Evolutionary conservation across 92 coral and sea anemone species (phyloP).

Genomic region (Actinernus sp.): DNA sequence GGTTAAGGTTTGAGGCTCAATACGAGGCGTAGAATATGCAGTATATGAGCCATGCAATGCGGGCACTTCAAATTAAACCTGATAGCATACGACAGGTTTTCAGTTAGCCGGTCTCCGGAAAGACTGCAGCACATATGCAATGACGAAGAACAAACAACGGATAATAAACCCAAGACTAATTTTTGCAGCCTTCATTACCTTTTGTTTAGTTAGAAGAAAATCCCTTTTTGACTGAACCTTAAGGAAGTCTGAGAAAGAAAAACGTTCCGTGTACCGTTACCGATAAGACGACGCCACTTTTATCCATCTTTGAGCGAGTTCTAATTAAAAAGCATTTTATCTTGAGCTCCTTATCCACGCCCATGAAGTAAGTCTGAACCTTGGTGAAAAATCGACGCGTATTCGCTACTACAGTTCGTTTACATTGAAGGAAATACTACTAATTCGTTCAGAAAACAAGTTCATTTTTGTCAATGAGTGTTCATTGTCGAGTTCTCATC

Average conservation of each 20-base stretch:
- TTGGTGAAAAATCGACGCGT: too few relatives aligned
- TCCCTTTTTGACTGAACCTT: constrained; percentile 20
- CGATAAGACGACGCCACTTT: too few relatives aligned
- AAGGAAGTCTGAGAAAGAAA: constrained; percentile 18
- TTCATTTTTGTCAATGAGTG: constrained; percentile 3
- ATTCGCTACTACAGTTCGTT: background rate
- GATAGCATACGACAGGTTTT: background rate
- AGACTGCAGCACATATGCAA: constrained; percentile 17
- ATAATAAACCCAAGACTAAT: constrained; percentile 24
- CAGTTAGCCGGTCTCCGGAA: constrained; percentile 17
- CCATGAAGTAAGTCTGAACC: too few relatives aligned
- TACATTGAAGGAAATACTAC: background rate
- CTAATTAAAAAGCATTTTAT: too few relatives aligned
- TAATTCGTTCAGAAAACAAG: constrained; percentile 4
- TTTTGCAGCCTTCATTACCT: constrained; percentile 30
- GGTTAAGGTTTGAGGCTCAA: too few relatives aligned
- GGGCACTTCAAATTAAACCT: background rate
- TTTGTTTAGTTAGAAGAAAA: constrained; percentile 61
- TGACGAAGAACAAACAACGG: constrained; percentile 43
- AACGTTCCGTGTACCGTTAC: too few relatives aligned
- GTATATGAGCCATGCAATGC: too few relatives aligned
- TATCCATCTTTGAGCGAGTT: too few relatives aligned
- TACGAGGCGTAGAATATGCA: too few relatives aligned
- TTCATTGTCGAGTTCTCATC: background rate
- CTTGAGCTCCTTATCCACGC: too few relatives aligned